Conservation (phyloP, 2,888 invertebrate species). For the Drosophila lutescens region DNA sequence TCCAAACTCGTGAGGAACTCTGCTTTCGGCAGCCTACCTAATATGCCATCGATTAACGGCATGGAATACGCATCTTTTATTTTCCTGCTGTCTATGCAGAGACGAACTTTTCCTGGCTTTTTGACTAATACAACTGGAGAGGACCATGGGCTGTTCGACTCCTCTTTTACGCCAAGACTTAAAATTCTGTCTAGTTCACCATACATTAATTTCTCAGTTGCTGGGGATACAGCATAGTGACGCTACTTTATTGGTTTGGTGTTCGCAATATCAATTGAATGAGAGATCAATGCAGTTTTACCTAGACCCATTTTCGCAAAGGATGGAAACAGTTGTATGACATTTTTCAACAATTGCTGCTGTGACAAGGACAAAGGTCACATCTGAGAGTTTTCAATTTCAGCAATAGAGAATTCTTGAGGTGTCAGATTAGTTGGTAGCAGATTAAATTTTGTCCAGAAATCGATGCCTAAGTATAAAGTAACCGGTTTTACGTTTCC, state of each 20-base stretch:
- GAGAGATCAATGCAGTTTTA: not conserved
- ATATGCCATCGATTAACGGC: not conserved
- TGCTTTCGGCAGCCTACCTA: not conserved
- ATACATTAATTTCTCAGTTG: constrained; percentile 16
- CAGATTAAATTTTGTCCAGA: constrained; percentile 9
- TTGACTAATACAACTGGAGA: constrained; percentile 6
- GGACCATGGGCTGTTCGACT: constrained; percentile 1
- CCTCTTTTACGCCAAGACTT: constrained; percentile 1
- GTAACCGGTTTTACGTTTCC: not conserved
- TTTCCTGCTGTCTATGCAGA: constrained; percentile 5
- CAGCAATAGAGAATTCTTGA: no score
- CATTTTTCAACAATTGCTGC: not conserved
- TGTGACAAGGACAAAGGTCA: not conserved
- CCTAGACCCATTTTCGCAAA: constrained; percentile 14
- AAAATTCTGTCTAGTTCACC: constrained; percentile 13
- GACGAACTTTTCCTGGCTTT: constrained; percentile 9
- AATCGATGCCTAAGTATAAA: constrained; percentile 9
- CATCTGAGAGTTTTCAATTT: no score
- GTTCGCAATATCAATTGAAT: constrained; percentile 10
- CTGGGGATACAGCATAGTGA: constrained; percentile 1
- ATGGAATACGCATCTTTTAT: constrained; percentile 4
- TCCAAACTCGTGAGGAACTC: not conserved
- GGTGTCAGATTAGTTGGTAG: not conserved
- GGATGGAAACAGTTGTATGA: constrained; percentile 8
- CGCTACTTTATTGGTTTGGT: constrained; percentile 17